These are phyloP conservation scores for Rotaria magnacalcarata DNA, from an alignment of 2,888 invertebrate species.

Conservation along the genomic window DNA sequence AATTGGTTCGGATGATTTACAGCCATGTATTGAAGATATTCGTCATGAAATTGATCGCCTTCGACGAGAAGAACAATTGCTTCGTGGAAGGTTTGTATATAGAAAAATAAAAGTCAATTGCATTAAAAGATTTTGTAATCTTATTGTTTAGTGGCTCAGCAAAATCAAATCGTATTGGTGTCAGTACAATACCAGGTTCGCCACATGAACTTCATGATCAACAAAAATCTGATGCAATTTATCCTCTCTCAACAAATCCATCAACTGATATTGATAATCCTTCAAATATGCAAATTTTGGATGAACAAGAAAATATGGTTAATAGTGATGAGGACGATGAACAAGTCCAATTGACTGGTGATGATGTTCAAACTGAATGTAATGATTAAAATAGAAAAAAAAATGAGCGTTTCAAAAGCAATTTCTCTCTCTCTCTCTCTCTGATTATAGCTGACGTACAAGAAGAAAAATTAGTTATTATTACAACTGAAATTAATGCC, in stretches of 20 bases:
- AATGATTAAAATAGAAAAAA: neutral
- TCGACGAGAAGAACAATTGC: slow-evolving; percentile 9
- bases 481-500: slow-evolving; percentile 9
- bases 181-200: neutral
- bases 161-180: neutral
- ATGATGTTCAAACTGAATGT: neutral
- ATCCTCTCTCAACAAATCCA: slow-evolving; percentile 21
- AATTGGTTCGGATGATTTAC: neutral
- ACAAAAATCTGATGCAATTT: neutral
- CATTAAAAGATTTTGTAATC: no score
- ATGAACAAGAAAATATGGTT: neutral
- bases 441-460: neutral
- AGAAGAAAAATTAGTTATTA: slow-evolving; percentile 35
- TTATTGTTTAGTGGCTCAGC: slow-evolving; percentile 2
- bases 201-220: neutral
- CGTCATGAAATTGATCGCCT: slow-evolving; percentile 10
- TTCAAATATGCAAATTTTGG: neutral
- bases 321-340: slow-evolving; percentile 32
- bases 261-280: neutral
- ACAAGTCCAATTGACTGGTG: neutral
- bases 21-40: slow-evolving; percentile 34
- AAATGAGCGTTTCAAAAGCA: neutral
- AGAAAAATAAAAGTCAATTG: neutral
- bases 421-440: neutral
- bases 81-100: neutral